These are phyloP conservation scores for Drosophila lacicola DNA, from an alignment of 2,888 invertebrate genomes.

Conservation along the genomic window DNA sequence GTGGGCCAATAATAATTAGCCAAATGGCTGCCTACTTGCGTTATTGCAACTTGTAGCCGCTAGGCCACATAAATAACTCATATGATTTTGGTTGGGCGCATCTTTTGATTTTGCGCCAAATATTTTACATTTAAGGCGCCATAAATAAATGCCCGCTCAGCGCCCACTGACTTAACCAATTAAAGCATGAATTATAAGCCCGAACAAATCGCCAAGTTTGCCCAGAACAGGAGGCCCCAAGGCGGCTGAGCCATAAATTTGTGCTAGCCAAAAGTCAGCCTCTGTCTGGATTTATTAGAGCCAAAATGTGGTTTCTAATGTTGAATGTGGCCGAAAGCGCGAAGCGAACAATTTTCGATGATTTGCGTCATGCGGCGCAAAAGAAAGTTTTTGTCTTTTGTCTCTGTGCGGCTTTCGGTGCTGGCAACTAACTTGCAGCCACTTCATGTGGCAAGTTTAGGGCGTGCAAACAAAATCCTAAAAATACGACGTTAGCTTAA, in stretches of 20 bases:
- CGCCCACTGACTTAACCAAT: constrained; percentile 70
- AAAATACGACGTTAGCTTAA: constrained; percentile 1
- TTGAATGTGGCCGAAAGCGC: constrained; percentile 34
- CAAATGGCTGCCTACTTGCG: constrained; percentile 64
- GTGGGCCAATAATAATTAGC: constrained; percentile 64
- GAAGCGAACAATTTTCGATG: constrained; percentile 25
- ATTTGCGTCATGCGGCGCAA: constrained; percentile 46
- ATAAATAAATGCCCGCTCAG: constrained; percentile 66
- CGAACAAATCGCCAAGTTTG: constrained; percentile 66
- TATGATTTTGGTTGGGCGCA: constrained; percentile 63
- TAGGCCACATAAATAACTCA: constrained; percentile 54
- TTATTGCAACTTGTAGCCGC: constrained; percentile 44
- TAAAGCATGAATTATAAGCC: constrained; percentile 77
- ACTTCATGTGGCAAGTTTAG: constrained; percentile 3
- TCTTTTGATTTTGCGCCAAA: constrained; percentile 72
- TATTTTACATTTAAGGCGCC: constrained; percentile 71
- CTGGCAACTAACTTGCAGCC: constrained; percentile 27
- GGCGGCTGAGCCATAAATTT: constrained; percentile 68
- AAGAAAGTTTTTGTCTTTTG: constrained; percentile 39
- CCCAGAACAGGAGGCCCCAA: not conserved
- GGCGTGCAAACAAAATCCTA: not conserved
- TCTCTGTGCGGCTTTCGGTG: constrained; percentile 13
- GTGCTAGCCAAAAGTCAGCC: constrained; percentile 67
- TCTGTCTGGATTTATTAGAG: constrained; percentile 70
- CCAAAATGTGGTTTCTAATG: constrained; percentile 67